These are phyloP conservation scores for Cryptotermes secundus DNA, from an alignment of 1,140 invertebrate species.

Conservation along the genomic window DNA sequence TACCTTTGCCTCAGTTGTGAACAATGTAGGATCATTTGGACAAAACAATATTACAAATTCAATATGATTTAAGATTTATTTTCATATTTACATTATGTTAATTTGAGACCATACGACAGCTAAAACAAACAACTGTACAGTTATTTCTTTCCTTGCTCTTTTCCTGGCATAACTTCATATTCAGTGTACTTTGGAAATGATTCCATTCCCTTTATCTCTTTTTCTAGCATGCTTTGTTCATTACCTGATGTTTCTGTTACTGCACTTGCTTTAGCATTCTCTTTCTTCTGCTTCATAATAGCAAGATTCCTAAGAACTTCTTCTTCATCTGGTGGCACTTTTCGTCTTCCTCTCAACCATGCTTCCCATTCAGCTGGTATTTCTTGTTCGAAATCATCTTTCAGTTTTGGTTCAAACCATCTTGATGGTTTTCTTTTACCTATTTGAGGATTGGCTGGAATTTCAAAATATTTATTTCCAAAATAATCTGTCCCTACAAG, in stretches of 20 bases:
- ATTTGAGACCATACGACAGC: too few species aligned
- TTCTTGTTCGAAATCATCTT: conserved; percentile 61
- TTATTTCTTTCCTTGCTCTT: conserved; percentile 27
- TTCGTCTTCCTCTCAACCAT: conserved; percentile 71
- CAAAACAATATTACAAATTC: too few species aligned
- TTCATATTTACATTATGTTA: too few species aligned
- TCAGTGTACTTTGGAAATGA: conserved; percentile 39
- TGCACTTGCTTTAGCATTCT: conserved; percentile 71
- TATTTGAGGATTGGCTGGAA: conserved; percentile 57
- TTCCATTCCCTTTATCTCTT: conserved; percentile 30
- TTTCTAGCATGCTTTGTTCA: neutral
- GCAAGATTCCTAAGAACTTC: conserved; percentile 69
- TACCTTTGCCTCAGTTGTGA: too few species aligned
- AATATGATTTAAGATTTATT: too few species aligned
- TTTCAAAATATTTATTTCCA: conserved; percentile 81
- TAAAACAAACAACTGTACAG: too few species aligned
- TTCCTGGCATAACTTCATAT: conserved; percentile 40
- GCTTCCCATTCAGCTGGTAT: conserved; percentile 81
- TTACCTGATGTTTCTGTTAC: conserved; percentile 22
- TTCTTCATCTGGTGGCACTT: conserved; percentile 66
- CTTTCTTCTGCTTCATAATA: conserved; percentile 67
- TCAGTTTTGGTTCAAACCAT: conserved; percentile 67
- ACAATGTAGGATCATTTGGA: too few species aligned
- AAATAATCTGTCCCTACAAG: conserved; percentile 69
- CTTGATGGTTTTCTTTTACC: conserved; percentile 61